Evolutionary conservation across 1,140 invertebrate species (phyloP).

Genomic region (Tetragnatha versicolor): DNA sequence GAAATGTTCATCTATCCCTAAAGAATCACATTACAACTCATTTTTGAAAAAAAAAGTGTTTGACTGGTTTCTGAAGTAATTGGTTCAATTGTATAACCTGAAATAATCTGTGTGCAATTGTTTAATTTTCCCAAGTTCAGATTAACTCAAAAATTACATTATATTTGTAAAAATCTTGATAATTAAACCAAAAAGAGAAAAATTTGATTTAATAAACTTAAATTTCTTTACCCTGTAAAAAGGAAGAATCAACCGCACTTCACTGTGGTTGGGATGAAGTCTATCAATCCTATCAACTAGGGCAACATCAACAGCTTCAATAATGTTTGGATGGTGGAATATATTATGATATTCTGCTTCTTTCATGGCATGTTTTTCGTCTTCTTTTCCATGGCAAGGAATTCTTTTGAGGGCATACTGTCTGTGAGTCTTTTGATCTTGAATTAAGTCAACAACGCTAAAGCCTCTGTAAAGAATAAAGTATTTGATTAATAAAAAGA

Average conservation of each 20-base stretch:
- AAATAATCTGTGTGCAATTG: too few relatives aligned
- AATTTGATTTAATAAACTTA: too few relatives aligned
- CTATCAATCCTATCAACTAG: constrained; percentile 73
- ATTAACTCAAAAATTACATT: too few relatives aligned
- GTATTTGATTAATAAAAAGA: background rate
- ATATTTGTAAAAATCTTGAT: too few relatives aligned
- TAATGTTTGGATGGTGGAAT: constrained; percentile 79
- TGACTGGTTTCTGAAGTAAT: too few relatives aligned
- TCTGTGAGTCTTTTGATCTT: constrained; percentile 75
- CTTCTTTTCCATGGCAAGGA: constrained; percentile 79
- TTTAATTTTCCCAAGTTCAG: too few relatives aligned
- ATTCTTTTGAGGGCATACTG: constrained; percentile 84
- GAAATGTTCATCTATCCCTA: too few relatives aligned
- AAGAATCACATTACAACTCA: too few relatives aligned
- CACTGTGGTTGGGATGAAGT: constrained; percentile 71
- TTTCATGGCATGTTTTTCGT: constrained; percentile 75
- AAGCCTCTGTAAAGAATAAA: constrained; percentile 75
- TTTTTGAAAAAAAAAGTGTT: too few relatives aligned
- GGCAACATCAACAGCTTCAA: constrained; percentile 76
- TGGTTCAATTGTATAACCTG: too few relatives aligned
- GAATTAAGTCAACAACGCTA: constrained; percentile 80
- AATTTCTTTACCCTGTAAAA: constrained; percentile 75
- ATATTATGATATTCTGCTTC: constrained; percentile 79
- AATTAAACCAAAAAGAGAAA: too few relatives aligned
- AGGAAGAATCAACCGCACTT: constrained; percentile 79